A percentile compares a stretch with the other conserved stretches of the same genome.
Conservation (phyloP, 2,797 vertebrate genomes). For the Picus viridis region DNA sequence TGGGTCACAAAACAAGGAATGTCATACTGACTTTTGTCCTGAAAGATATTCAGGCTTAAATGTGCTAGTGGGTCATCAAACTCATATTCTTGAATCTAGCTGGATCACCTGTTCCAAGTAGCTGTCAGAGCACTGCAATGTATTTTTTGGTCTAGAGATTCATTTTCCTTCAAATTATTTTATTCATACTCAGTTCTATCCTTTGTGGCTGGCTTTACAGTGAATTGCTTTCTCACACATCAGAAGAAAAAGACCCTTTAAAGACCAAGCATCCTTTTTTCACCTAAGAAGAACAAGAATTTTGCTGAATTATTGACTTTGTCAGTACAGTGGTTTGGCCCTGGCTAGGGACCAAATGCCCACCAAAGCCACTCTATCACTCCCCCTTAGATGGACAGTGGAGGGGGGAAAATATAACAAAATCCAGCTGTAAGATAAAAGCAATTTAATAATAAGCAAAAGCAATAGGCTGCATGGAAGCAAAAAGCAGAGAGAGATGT, state of each 20-base stretch:
- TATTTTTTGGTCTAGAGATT: background rate
- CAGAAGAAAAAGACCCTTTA: background rate
- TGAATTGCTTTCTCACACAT: background rate
- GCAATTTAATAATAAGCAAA: no score
- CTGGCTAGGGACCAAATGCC: no score
- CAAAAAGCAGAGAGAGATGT: no score
- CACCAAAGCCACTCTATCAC: no score
- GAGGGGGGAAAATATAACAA: no score
- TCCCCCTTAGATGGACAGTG: no score
- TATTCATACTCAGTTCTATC: background rate
- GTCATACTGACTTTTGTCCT: background rate
- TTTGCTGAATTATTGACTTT: background rate
- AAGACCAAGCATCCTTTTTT: background rate
- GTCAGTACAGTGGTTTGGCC: no score
- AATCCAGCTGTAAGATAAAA: no score
- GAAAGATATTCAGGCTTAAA: background rate
- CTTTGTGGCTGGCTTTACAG: background rate
- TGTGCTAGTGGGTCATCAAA: background rate
- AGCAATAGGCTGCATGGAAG: no score
- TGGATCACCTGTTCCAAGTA: background rate
- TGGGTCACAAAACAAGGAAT: background rate
- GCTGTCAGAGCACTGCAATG: background rate
- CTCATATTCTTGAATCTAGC: background rate
- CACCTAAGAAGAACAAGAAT: background rate
- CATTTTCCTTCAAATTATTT: background rate